Evolutionary conservation across 2,113 vertebrate species (phyloP), one percentile per base, ranked within the genome.

Genomic region (Pseudois nayaur): DNA sequence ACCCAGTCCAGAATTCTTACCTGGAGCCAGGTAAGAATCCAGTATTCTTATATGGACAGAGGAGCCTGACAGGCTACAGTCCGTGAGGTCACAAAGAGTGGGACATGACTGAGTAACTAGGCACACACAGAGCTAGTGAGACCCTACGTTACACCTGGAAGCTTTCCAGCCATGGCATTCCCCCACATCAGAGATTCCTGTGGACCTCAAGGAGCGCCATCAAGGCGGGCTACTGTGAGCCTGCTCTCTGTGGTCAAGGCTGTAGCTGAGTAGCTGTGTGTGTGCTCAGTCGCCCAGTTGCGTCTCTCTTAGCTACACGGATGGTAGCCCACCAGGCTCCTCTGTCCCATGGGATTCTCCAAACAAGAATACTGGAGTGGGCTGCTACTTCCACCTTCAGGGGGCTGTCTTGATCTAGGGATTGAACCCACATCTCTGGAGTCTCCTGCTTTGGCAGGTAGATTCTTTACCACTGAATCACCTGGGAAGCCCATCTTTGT

Each of bases 191-290:
- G 57, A 79, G 54, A 27, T 25, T 27, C 27, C 48, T 25, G 36
- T 4, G 1, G 43, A 4, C 10, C 23, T 90, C 90, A 27, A 21
- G 21, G 45, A 33, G 8, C 3, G 13, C 36, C 6, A 3, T n/a
- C 12, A 55, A 79, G 57, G 40, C 0, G 0, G 15, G 7, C 21
- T 43, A 2, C 21, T 9, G 9, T 40, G 29, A 50, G 17, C 48
- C 31, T 55, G 19, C 3, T 91, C 43, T 60, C 12, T 8, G 43
- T 15, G 43, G 64, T 3, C 12, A 8, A 3, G n/a, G 79, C 43
- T 67, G 21, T 83, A 52, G 45, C 82, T 71, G 27, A 54, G 25
- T 19, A 54, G 31, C 48, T 21, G 11, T 40, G 36, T 74, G 67
- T 74, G 36, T 25, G 71, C 21, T 74, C 64, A 71, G n/a, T 21